Conservation (phyloP, 2,113 vertebrate species). For the Xiphorhynchus elegans region DNA sequence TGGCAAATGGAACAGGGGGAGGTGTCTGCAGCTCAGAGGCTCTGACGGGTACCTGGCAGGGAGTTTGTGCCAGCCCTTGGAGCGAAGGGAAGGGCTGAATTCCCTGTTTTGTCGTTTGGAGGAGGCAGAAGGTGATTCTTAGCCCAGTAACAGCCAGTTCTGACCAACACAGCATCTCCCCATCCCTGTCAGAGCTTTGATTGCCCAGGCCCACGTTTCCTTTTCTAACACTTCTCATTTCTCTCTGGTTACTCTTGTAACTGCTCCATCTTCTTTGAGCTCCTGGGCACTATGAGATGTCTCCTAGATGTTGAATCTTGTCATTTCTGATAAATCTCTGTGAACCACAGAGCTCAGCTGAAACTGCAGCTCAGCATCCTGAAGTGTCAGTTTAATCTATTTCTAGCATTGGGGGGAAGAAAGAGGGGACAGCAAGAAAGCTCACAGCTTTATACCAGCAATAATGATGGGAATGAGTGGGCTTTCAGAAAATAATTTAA, state of each 20-base stretch:
- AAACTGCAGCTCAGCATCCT: constrained; percentile 57
- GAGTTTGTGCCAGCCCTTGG: not conserved
- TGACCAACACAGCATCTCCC: not conserved
- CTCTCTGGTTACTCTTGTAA: not conserved
- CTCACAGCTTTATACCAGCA: not conserved
- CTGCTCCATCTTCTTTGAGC: constrained; percentile 2
- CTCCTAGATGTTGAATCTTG: constrained; percentile 36
- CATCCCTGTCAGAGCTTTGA: not conserved
- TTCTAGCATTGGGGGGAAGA: not conserved
- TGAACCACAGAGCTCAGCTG: constrained; percentile 6
- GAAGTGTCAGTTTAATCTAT: constrained; percentile 54
- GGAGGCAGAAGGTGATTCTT: not conserved
- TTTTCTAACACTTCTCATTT: not conserved
- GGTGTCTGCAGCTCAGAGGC: not conserved
- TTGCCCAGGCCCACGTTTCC: not conserved
- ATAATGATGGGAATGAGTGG: not conserved
- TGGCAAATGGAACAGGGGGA: not conserved
- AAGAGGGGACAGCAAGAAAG: not conserved
- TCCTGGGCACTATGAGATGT: constrained; percentile 25
- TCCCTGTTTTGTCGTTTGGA: not conserved
- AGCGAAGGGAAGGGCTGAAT: not conserved
- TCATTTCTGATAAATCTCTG: constrained; percentile 49
- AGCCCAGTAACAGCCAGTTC: not conserved
- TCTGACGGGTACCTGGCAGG: not conserved
- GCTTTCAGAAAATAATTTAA: constrained; percentile 32